Percentiles rank a stretch among this genome's conserved stretches.
Evolutionary conservation across 1,140 invertebrate species (phyloP).

Genomic region (Ceratosolen solmsi): DNA sequence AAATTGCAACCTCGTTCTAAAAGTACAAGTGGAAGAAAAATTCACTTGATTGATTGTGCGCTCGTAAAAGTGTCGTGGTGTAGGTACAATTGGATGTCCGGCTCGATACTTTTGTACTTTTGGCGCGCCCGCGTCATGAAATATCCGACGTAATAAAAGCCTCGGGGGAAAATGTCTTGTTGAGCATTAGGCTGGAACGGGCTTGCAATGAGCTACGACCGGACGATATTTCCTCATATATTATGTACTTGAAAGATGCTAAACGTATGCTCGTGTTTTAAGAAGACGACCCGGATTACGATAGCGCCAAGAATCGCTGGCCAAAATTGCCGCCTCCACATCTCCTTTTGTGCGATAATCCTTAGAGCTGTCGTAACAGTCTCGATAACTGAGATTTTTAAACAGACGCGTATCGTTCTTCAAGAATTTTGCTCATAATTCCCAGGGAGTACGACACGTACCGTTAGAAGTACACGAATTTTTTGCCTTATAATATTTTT

Average conservation of each 20-base stretch:
- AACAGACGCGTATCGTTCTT: neutral
- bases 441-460: neutral
- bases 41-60: slow-evolving; percentile 42
- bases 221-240: slow-evolving; percentile 55
- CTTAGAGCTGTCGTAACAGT: too few relatives aligned
- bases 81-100: slow-evolving; percentile 7
- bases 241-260: slow-evolving; percentile 41
- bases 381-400: neutral
- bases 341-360: neutral
- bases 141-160: slow-evolving; percentile 34
- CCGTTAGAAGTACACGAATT: neutral
- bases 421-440: neutral
- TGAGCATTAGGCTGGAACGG: neutral
- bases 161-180: neutral
- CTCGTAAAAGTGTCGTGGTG: slow-evolving; percentile 26
- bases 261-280: slow-evolving; percentile 44
- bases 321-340: slow-evolving; percentile 3
- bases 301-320: slow-evolving; percentile 61
- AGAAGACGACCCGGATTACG: slow-evolving; percentile 56
- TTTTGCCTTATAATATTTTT: neutral
- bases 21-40: neutral
- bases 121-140: slow-evolving; percentile 4
- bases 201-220: neutral
- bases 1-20: neutral
- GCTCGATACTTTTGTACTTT: slow-evolving; percentile 19